Evolutionary conservation across 2,113 vertebrate species (phyloP), one percentile per base, ranked within the genome.

Genomic region (Nipponia nippon): DNA sequence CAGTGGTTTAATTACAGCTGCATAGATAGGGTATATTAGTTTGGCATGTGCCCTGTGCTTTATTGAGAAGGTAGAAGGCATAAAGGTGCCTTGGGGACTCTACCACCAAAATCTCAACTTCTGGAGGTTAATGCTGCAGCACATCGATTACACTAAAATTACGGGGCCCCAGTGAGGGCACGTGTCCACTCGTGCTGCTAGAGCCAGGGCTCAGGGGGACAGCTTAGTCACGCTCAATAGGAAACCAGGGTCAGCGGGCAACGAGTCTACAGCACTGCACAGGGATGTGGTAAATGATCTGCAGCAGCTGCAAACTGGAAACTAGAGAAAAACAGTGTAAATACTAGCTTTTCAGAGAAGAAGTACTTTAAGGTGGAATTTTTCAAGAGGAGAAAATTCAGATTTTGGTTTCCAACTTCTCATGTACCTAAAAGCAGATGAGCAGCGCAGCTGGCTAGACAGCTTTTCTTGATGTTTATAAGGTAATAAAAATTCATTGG

Each of bases 401-500:
- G 34, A 59, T n/a, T 87, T 95, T 47, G 7, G 1, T 20, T 85
- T 84, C 53, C 53, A 66, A 3, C 10, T 89, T 79, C 72, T 56
- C 49, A 15, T 26, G 15, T 40, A 71, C 49, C 42, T 40, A 49
- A 32, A 34, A 77, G 55, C 21, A 85, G 26, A 75, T 40, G 67
- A 94, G 32, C n/a, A 71, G 12, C 67, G 40, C 47, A 79, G 50
- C 81, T 89, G 71, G 46, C 47, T 83, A 86, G 29, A 72, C 0
- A 0, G 11, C 3, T 97, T 97, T 98, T 82, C 80, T 95, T 42
- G 20, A 75, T 92, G 94, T 97, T 98, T 98, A 92, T 86, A 94
- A 87, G 63, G 91, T 65, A 96, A 96, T 96, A 96, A 97, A 97
- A 87, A 97, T 96, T 92, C 80, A 87, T 73, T 73, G 92, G 94